Conservation (phyloP, 2,888 invertebrate genomes). For the Microdon myrmicae region DNA sequence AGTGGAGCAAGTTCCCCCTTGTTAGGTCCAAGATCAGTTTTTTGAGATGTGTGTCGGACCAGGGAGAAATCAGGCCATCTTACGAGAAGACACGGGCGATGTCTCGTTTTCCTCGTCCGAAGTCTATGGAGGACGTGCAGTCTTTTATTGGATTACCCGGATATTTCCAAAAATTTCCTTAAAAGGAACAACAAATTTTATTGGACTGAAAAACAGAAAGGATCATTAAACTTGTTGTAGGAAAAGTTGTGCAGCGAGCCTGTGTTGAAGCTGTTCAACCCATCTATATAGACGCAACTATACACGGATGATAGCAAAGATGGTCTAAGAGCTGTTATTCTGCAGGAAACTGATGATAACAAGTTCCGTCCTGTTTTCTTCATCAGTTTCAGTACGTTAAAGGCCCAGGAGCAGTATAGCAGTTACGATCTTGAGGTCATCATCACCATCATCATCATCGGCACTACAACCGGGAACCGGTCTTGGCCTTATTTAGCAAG, state of each 20-base stretch:
- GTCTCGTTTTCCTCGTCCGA: slow-evolving; percentile 38
- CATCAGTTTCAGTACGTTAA: not conserved
- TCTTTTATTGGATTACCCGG: slow-evolving; percentile 55
- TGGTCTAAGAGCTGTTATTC: slow-evolving; percentile 11
- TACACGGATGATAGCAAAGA: slow-evolving; percentile 49
- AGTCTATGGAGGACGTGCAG: slow-evolving; percentile 50
- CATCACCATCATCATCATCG: too few species aligned
- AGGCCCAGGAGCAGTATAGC: not conserved
- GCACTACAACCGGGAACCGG: too few species aligned
- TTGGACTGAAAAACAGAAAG: slow-evolving; percentile 20
- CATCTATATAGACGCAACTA: slow-evolving; percentile 41
- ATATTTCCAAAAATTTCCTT: slow-evolving; percentile 54
- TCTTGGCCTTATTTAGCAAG: too few species aligned
- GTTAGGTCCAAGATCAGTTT: too few species aligned
- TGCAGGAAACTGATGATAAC: slow-evolving; percentile 12
- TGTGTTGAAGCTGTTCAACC: slow-evolving; percentile 46
- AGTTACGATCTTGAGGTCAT: not conserved
- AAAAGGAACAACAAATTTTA: slow-evolving; percentile 14
- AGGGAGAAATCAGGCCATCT: slow-evolving; percentile 43
- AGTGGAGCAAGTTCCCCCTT: too few species aligned
- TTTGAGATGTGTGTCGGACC: too few species aligned
- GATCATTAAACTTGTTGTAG: slow-evolving; percentile 14
- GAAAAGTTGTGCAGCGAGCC: slow-evolving; percentile 40
- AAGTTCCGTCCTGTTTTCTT: slow-evolving; percentile 7
- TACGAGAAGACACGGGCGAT: slow-evolving; percentile 53